Conservation (phyloP, 2,888 invertebrate species). For the Allygus modestus region DNA sequence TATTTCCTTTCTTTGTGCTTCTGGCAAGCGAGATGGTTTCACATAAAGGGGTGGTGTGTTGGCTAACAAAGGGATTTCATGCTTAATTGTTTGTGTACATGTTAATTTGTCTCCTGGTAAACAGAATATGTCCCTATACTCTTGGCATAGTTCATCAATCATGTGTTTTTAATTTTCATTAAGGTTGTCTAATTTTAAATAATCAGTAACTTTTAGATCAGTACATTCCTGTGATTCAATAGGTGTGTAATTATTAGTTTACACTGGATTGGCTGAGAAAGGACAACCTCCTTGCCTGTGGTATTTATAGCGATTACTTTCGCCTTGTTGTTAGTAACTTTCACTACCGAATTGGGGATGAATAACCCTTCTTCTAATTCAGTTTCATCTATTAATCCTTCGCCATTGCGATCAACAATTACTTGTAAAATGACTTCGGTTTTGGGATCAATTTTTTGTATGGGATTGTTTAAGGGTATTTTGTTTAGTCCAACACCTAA, state of each 20-base stretch:
- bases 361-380: neutral
- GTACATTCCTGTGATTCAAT: neutral
- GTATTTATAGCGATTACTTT: neutral
- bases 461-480: neutral
- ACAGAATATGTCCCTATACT: neutral
- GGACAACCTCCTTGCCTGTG: neutral
- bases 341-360: neutral
- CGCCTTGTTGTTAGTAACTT: neutral
- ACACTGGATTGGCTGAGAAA: neutral
- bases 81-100: neutral
- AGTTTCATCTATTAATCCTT: neutral
- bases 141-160: neutral
- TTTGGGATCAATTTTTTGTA: neutral
- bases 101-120: neutral
- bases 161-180: neutral
- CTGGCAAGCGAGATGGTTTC: slow-evolving; percentile 47
- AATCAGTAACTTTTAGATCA: neutral
- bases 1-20: slow-evolving; percentile 10
- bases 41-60: slow-evolving; percentile 26
- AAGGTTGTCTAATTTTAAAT: neutral
- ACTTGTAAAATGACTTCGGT: neutral
- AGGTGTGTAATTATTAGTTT: neutral
- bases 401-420: neutral
- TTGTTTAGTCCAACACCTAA: slow-evolving; percentile 4
- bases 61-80: slow-evolving; percentile 10